A percentile compares a stretch with the other conserved stretches of the same genome.
Conservation (phyloP, 2,797 vertebrate genomes). For the Lophotriccus pileatus region DNA sequence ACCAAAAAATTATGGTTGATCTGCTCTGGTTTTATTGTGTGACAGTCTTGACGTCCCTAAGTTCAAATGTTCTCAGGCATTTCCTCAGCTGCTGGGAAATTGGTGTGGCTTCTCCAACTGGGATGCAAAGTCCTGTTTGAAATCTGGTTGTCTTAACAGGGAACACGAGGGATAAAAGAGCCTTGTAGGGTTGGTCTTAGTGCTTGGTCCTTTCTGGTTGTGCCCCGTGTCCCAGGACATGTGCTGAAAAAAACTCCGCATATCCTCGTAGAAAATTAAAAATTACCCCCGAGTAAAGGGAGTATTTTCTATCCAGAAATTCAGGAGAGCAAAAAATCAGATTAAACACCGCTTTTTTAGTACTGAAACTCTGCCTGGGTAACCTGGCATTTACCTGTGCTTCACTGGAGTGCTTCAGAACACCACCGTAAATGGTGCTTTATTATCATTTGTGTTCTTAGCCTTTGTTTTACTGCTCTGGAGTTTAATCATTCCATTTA, state of each 20-base stretch:
- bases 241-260: accelerated
- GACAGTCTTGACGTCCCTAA: not conserved
- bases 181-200: not conserved
- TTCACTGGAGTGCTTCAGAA: not conserved
- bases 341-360: not conserved
- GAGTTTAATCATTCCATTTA: slow-evolving; percentile 1
- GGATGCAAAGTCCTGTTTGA: not conserved
- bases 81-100: not conserved
- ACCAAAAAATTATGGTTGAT: not conserved
- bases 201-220: not conserved
- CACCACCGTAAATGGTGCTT: not conserved
- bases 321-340: not conserved
- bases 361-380: not conserved
- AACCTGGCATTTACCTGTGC: not conserved
- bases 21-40: not conserved
- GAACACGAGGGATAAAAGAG: not conserved
- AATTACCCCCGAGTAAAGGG: not conserved
- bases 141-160: not conserved
- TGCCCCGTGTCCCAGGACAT: accelerated
- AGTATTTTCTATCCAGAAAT: not conserved
- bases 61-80: not conserved
- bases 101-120: not conserved
- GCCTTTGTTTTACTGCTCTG: not conserved
- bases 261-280: not conserved
- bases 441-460: not conserved